A percentile compares a stretch with the other conserved stretches of the same genome.
Evolutionary conservation across 2,113 vertebrate genomes (phyloP).

Genomic region (Paracanthobrama guichenoti): DNA sequence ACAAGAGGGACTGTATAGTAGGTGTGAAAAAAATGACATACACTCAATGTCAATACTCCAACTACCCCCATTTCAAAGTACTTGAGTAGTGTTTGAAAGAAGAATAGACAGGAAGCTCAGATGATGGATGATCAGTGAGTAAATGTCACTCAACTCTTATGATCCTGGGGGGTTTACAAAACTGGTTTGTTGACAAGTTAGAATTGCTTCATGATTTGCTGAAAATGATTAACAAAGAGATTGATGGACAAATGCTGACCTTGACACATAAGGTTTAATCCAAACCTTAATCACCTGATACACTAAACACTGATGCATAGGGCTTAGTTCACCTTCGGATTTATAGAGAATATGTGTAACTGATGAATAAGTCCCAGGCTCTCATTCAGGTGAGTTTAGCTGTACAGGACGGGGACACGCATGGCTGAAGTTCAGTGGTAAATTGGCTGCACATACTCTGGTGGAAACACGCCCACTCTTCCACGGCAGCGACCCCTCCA

Average conservation of each 20-base stretch:
- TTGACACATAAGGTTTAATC: conserved; percentile 4
- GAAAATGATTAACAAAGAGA: not conserved
- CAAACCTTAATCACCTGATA: not conserved
- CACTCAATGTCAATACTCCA: too few relatives aligned
- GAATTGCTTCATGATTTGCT: not conserved
- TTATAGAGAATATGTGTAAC: not conserved
- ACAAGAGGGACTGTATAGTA: not conserved
- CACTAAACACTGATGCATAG: not conserved
- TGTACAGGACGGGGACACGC: not conserved
- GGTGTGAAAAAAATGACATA: not conserved
- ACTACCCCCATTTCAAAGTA: not conserved
- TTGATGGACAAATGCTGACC: not conserved
- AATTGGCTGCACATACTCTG: conserved; percentile 84
- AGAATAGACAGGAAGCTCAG: not conserved
- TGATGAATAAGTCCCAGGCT: not conserved
- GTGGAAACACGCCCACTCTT: conserved; percentile 83
- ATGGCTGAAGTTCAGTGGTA: conserved; percentile 60
- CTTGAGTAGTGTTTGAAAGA: not conserved
- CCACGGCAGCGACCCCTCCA: conserved; percentile 85
- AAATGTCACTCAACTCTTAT: not conserved
- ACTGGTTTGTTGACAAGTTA: not conserved
- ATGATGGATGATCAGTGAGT: not conserved
- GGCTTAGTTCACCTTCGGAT: not conserved
- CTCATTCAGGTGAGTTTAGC: not conserved
- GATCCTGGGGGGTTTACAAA: not conserved